Base-by-base conservation (phyloP, 2,888 invertebrate genomes). In the Polydrusus tereticollis region DNA sequence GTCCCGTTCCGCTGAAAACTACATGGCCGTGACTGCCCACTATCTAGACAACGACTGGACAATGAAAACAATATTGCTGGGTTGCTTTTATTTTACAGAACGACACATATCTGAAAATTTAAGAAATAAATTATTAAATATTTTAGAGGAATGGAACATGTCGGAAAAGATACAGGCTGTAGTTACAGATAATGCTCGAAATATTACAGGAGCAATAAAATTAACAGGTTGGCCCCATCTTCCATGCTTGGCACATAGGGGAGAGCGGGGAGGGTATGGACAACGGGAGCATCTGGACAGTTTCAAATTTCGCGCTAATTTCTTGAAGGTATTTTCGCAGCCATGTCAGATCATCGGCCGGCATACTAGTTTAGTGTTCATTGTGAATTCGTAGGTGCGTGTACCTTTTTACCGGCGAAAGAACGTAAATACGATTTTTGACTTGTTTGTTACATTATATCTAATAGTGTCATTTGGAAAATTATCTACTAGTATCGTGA, bases 1-100 rank as follows among this genome's bases (percentile, higher is more conserved):
- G 4, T 65, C 55, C 36, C 10, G 16, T 18, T 16, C 65, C 18
- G 45, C 43, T 26, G 65, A 65, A 65, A 65, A 65, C 38, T 57
- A 55, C 45, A 55, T 55, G 21, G 36, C 55, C 6, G 14, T 65
- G 43, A 65, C 65, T 41, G 65, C 55, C 12, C 65, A 65, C 12
- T 65, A 21, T n/a, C 7, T 65, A 52, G 52, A 65, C 57, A 55
- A 41, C 4, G 45, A 57, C 10, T 65, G 55, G 55, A 23, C 23
- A 41, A 14, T 33, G 12, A 26, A 60, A 52, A 33, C 57, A 57
- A 18, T 57, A 16, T 57, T 57, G 36, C 16, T 33, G 16, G 57
- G 20, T 16, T 57, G 58, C 38, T 36, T 58, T 38, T 8, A 58
- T 21, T 58, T 58, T 18, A n/a, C 20, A 36, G 58, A 58, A 21